Evolutionary conservation across 2,797 vertebrate genomes (phyloP), one percentile per base, ranked within the genome.

Genomic region (Propithecus perrieri): DNA sequence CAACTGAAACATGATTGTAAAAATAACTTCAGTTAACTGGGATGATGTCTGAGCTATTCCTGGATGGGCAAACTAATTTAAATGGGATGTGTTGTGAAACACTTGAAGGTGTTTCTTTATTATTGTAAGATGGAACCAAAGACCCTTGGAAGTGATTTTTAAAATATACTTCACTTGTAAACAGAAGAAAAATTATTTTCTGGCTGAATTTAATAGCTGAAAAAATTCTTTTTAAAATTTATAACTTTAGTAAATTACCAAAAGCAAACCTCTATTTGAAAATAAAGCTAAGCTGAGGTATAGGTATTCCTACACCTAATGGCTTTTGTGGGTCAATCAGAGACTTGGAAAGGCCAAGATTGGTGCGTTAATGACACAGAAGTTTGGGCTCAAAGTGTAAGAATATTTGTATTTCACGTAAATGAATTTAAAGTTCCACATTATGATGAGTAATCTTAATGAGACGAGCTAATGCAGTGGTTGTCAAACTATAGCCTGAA

Each of bases 1-100:
- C 50, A 85, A 57, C 28, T 88, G 67, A 93, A 96, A 63, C 43
- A n/a, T 48, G 30, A 92, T 69, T 59, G 55, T 92, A 91, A 97
- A 91, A 97, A 81, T 88, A 94, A 74, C 38, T 95, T 94, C 63
- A 83, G 26, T 97, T 93, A 95, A 74, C 88, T 76, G 43, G 41
- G 14, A 85, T 85, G 48, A 38, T 59, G 33, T 57, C 26, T 74
- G 53, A 59, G 91, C 92, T 97, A 55, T 95, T 95, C 38, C 92
- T 92, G 76, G 33, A n/a, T 91, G 57, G 43, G 14, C 12, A 96
- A 85, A 94, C n/a, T 94, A 81, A 90, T 93, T 95, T 97, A 80
- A 91, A 84, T 89, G 28, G 55, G 6, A 81, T 88, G 18, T 92
- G 2, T 57, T 96, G 69, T 80, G 26, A 95, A 94, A 93, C 43